Evolutionary conservation across 1,140 invertebrate species (phyloP).

Genomic region (Lepidurus packardi): DNA sequence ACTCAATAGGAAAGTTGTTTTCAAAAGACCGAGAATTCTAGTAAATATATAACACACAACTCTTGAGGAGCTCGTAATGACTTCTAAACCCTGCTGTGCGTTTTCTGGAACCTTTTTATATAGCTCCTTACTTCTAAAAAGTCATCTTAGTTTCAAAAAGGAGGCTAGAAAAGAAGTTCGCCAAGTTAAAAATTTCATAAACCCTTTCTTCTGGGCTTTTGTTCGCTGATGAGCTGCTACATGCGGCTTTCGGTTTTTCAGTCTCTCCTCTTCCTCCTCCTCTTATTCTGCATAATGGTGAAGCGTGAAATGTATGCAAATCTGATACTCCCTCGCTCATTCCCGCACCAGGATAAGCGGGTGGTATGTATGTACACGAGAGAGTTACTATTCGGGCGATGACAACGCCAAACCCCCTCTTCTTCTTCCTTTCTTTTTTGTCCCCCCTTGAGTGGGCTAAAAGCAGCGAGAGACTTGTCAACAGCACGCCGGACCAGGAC

Average conservation of each 20-base stretch:
- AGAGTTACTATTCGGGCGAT: background rate
- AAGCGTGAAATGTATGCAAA: constrained; percentile 13
- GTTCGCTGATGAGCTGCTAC: background rate
- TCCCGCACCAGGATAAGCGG: background rate
- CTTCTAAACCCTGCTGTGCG: too few relatives aligned
- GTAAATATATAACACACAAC: too few relatives aligned
- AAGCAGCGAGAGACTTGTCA: constrained; percentile 5
- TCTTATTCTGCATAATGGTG: background rate
- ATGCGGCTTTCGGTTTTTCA: background rate
- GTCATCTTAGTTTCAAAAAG: too few relatives aligned
- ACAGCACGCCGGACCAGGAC: background rate
- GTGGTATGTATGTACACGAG: background rate
- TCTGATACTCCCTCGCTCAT: background rate
- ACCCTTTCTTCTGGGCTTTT: background rate
- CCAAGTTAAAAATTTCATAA: too few relatives aligned
- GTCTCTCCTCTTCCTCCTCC: background rate
- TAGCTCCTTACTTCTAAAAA: too few relatives aligned
- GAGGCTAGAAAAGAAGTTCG: too few relatives aligned
- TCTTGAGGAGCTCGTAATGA: too few relatives aligned
- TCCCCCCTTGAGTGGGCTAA: background rate
- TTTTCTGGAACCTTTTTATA: too few relatives aligned
- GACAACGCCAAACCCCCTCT: background rate
- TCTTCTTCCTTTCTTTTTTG: background rate
- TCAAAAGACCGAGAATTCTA: too few relatives aligned
- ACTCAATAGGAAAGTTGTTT: too few relatives aligned